These are phyloP conservation scores for Campylorhamphus procurvoides DNA, from an alignment of 2,113 vertebrate species.

Conservation along the genomic window DNA sequence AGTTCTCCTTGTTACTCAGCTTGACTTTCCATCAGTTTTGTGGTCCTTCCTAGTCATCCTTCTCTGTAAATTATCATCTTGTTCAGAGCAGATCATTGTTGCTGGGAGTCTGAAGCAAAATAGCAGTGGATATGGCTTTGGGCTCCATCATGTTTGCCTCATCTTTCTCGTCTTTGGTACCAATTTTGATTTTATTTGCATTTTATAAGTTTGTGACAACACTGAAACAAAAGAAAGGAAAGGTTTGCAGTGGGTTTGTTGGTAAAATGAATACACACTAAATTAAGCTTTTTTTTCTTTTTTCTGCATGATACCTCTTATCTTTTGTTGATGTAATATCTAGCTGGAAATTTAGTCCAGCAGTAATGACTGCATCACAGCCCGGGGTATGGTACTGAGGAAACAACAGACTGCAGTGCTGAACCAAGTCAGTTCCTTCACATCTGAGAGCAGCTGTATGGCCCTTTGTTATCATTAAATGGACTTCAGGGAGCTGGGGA, in stretches of 20 bases:
- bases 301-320: neutral
- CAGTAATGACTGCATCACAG: neutral
- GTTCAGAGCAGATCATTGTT: neutral
- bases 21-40: neutral
- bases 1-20: neutral
- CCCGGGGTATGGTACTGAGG: neutral
- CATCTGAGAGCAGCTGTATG: neutral
- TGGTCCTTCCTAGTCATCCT: neutral
- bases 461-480: neutral
- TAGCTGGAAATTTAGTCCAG: neutral
- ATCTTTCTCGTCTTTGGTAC: neutral
- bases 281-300: neutral
- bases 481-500: neutral
- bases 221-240: neutral
- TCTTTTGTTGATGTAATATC: neutral
- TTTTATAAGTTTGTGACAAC: neutral
- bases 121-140: neutral
- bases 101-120: neutral
- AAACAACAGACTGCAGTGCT: neutral
- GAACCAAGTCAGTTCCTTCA: constrained; percentile 15
- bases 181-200: neutral
- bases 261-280: neutral
- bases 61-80: neutral
- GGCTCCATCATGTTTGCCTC: neutral
- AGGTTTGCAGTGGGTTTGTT: neutral